Evolutionary conservation across 2,797 vertebrate genomes (phyloP).

Genomic region (Sebastes oblongus): DNA sequence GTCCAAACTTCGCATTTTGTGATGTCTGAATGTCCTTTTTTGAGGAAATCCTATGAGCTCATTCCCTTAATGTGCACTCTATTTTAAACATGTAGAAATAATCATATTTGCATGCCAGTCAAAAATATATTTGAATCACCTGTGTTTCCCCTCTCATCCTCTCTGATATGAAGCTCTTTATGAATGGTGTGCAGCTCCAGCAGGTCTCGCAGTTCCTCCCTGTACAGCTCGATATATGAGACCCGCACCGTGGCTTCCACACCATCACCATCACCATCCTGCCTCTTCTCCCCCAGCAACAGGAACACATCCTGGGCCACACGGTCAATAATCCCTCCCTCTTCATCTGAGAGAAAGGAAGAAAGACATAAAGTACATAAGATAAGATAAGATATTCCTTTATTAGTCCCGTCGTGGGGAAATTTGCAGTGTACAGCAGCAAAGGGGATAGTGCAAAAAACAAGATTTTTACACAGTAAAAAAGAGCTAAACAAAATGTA

Average conservation of each 20-base stretch:
- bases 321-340: slow-evolving; percentile 88
- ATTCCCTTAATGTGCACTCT: not conserved
- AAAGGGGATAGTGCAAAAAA: no score
- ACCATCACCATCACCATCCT: slow-evolving; percentile 16
- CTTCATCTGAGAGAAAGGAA: slow-evolving; percentile 71
- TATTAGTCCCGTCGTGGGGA: no score
- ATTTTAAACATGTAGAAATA: not conserved
- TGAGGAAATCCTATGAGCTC: not conserved
- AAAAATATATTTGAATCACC: slow-evolving; percentile 68
- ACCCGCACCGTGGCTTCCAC: slow-evolving; percentile 80
- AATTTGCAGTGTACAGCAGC: no score
- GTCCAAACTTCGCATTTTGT: not conserved
- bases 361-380: not conserved
- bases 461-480: no score
- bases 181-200: slow-evolving; percentile 84
- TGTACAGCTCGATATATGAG: slow-evolving; percentile 92
- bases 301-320: slow-evolving; percentile 89
- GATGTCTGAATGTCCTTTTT: not conserved
- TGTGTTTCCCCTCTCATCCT: slow-evolving; percentile 91
- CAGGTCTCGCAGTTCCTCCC: slow-evolving; percentile 90
- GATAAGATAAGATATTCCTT: not conserved
- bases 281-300: slow-evolving; percentile 80
- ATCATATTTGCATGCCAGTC: not conserved
- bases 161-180: slow-evolving; percentile 89
- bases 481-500: no score